These are phyloP conservation scores for Enteromius paludinosus DNA, from an alignment of 2,797 vertebrate genomes.

Conservation along the genomic window DNA sequence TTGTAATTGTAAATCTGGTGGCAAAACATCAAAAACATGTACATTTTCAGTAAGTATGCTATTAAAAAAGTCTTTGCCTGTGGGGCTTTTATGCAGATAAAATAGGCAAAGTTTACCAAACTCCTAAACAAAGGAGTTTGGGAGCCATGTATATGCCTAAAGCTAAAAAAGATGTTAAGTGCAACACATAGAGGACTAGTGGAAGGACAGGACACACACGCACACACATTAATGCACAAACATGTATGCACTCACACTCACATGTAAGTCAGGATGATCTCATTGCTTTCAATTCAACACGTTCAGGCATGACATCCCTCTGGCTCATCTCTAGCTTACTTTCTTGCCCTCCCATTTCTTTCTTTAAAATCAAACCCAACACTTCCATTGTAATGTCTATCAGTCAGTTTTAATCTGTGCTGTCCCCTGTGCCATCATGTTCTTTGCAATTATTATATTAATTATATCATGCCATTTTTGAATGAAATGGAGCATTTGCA, in stretches of 20 bases:
- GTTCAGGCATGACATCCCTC: constrained; percentile 72
- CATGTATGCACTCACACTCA: constrained; percentile 17
- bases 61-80: neutral
- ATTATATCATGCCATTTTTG: neutral
- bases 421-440: neutral
- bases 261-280: constrained; percentile 72
- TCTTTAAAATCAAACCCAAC: neutral
- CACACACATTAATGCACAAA: constrained; percentile 41
- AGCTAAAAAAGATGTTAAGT: neutral
- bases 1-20: neutral
- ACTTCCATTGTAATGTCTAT: neutral
- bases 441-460: neutral
- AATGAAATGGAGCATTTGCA: neutral
- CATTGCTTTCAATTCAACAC: constrained; percentile 70
- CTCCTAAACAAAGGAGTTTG: too few species aligned
- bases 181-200: neutral
- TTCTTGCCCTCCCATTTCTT: constrained; percentile 24
- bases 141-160: neutral
- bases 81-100: neutral
- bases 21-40: neutral
- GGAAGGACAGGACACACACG: neutral
- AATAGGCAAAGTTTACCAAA: neutral
- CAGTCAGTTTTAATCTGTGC: neutral
- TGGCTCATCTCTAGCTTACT: constrained; percentile 37
- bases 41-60: neutral